Percentiles rank a stretch among this genome's conserved stretches.
These are phyloP conservation scores for Perca schrenkii DNA, from an alignment of 2,113 vertebrate genomes.

Conservation along the genomic window DNA sequence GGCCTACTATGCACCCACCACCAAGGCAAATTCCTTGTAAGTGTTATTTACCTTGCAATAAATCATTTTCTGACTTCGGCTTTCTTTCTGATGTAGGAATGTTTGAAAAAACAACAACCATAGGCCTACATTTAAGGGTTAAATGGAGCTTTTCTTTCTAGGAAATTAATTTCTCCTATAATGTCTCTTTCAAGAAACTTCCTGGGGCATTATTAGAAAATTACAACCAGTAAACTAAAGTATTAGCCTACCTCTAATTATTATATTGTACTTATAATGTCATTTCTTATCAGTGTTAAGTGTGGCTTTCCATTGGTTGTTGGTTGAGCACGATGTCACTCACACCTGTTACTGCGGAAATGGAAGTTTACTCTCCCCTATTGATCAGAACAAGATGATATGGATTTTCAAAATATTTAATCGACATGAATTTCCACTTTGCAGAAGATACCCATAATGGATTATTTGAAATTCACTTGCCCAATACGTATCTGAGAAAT, in stretches of 20 bases:
- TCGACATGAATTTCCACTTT: neutral
- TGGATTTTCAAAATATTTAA: neutral
- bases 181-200: neutral
- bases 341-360: constrained; percentile 12
- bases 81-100: neutral
- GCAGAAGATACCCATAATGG: neutral
- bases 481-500: neutral
- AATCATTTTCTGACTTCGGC: too few relatives aligned
- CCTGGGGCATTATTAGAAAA: neutral
- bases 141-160: neutral
- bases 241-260: neutral
- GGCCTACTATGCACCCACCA: too few relatives aligned
- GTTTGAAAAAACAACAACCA: neutral
- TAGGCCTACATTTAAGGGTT: neutral
- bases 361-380: neutral
- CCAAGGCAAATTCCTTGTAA: too few relatives aligned
- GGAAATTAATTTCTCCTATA: neutral
- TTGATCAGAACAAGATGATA: neutral
- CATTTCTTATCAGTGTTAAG: neutral
- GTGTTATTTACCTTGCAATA: too few relatives aligned
- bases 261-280: neutral
- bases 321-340: constrained; percentile 15
- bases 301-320: neutral
- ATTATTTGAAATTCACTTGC: neutral
- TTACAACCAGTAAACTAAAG: neutral